These are phyloP conservation scores for Loripinus fragilis DNA, from an alignment of 2,888 invertebrate genomes.

Conservation along the genomic window DNA sequence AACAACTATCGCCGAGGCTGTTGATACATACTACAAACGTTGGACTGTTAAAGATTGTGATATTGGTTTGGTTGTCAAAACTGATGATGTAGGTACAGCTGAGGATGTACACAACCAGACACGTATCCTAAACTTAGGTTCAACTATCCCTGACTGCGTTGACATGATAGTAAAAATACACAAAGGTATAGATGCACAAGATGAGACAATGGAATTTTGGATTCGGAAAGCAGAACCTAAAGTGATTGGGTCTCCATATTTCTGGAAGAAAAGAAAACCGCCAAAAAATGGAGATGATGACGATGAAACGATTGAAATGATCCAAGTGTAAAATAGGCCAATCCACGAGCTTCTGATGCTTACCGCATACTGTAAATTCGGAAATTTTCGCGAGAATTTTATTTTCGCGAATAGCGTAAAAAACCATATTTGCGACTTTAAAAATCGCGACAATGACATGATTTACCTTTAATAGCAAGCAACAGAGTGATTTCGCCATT, in stretches of 20 bases:
- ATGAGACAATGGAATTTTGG: conserved; percentile 12
- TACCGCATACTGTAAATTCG: too few relatives aligned
- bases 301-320: too few relatives aligned
- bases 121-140: neutral
- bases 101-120: neutral
- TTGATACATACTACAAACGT: neutral
- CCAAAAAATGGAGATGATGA: too few relatives aligned
- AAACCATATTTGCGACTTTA: too few relatives aligned
- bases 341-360: too few relatives aligned
- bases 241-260: neutral
- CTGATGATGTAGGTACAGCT: neutral
- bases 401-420: too few relatives aligned
- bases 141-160: neutral
- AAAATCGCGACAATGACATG: too few relatives aligned
- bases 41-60: conserved; percentile 7
- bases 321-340: too few relatives aligned
- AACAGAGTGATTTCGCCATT: too few relatives aligned
- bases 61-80: neutral
- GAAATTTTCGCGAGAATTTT: too few relatives aligned
- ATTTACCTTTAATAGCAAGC: too few relatives aligned
- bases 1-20: neutral
- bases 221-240: neutral
- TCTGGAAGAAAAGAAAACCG: neutral
- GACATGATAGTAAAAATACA: neutral
- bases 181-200: neutral